Conservation (phyloP, 2,113 vertebrate species). For the Anarhynchus alexandrinus region DNA sequence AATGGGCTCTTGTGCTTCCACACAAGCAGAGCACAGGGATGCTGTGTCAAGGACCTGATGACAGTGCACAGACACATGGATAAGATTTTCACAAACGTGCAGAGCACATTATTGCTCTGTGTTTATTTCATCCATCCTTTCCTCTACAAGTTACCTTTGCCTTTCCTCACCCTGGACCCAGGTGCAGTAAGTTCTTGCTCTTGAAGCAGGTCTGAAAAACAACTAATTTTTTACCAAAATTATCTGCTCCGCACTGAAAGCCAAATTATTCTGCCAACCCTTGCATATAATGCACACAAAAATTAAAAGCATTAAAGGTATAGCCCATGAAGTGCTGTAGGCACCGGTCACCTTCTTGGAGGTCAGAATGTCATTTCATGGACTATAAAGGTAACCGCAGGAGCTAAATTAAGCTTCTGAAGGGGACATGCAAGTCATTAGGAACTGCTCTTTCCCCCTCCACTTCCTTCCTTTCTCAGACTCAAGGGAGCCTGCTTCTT, state of each 20-base stretch:
- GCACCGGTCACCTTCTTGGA: not conserved
- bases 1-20: not conserved
- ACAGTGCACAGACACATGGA: not conserved
- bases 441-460: not conserved
- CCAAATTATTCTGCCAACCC: not conserved
- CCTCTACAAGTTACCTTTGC: not conserved
- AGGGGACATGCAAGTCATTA: not conserved
- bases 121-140: not conserved
- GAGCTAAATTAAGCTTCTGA: not conserved
- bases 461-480: not conserved
- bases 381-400: not conserved
- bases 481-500: conserved; percentile 16
- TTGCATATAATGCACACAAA: not conserved
- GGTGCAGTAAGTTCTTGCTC: not conserved
- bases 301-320: not conserved
- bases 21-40: not conserved
- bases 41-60: not conserved
- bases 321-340: not conserved
- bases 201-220: not conserved
- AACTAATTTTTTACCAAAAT: not conserved
- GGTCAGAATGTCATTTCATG: conserved; percentile 3
- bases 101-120: not conserved
- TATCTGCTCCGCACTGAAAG: not conserved
- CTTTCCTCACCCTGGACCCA: not conserved
- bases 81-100: not conserved